Conservation (phyloP, 2,888 invertebrate species). For the Pheosia gnoma region DNA sequence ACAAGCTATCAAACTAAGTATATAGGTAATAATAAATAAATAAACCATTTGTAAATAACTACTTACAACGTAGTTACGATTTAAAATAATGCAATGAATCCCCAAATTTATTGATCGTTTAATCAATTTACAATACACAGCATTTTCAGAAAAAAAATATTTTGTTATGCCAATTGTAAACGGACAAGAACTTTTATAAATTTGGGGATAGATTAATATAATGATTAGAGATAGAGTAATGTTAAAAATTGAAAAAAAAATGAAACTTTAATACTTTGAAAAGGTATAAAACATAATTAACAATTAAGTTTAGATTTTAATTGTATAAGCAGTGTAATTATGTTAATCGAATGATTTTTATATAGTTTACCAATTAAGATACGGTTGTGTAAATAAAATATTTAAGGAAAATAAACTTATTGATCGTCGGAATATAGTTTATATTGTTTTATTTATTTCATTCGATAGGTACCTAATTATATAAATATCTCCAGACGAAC, state of each 20-base stretch:
- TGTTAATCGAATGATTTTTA: constrained; percentile 28
- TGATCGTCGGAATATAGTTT: constrained; percentile 53
- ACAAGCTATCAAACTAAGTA: constrained; percentile 7
- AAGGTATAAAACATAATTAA: constrained; percentile 49
- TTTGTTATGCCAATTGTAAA: too few relatives aligned
- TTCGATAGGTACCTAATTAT: too few relatives aligned
- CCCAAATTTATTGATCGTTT: too few relatives aligned
- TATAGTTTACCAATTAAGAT: constrained; percentile 48
- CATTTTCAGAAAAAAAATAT: too few relatives aligned
- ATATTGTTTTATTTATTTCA: constrained; percentile 5
- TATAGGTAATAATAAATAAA: neutral
- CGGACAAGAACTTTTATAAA: too few relatives aligned
- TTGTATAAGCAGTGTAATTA: constrained; percentile 11
- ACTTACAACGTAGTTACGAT: constrained; percentile 27
- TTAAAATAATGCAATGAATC: constrained; percentile 20
- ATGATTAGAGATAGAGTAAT: constrained; percentile 39
- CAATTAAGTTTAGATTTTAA: constrained; percentile 30
- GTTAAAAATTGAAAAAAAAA: constrained; percentile 41
- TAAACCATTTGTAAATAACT: constrained; percentile 36
- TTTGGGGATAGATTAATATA: constrained; percentile 16
- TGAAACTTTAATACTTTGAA: constrained; percentile 59
- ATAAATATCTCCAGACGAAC: too few relatives aligned
- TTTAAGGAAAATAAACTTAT: constrained; percentile 72
- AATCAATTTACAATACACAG: too few relatives aligned
- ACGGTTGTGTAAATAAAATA: constrained; percentile 71